Evolutionary conservation across 2,797 vertebrate species (phyloP).

Genomic region (Helostoma temminkii): DNA sequence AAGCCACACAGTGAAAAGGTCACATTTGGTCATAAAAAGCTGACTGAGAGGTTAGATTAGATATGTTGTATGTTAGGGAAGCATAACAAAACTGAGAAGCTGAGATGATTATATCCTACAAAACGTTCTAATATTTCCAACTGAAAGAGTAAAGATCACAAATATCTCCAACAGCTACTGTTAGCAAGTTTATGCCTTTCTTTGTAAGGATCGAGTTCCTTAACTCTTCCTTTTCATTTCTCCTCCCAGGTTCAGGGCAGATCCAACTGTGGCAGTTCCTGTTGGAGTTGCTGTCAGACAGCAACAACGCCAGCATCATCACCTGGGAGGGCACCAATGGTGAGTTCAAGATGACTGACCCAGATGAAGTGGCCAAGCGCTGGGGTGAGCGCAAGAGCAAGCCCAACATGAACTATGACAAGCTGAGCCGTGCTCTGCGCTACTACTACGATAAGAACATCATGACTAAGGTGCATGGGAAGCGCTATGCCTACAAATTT

Average conservation of each 20-base stretch:
- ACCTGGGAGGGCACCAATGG: constrained; percentile 90
- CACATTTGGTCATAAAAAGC: constrained; percentile 71
- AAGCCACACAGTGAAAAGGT: constrained; percentile 83
- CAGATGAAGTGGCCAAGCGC: constrained; percentile 89
- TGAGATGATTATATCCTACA: not conserved
- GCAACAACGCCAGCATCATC: constrained; percentile 84
- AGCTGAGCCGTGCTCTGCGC: constrained; percentile 92
- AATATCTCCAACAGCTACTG: not conserved
- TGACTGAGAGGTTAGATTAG: not conserved
- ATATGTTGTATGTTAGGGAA: not conserved
- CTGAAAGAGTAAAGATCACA: not conserved
- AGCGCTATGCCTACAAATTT: constrained; percentile 91
- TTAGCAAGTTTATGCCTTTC: not conserved
- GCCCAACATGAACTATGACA: constrained; percentile 99
- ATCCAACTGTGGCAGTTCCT: constrained; percentile 92
- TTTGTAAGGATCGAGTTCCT: not conserved
- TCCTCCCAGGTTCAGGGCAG: constrained; percentile 85
- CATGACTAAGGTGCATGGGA: constrained; percentile 91
- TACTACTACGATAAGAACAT: constrained; percentile 93
- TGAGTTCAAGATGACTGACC: constrained; percentile 91
- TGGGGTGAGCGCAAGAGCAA: constrained; percentile 93
- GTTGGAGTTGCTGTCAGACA: constrained; percentile 88
- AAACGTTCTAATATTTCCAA: not conserved
- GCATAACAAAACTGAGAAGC: not conserved
- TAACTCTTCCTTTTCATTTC: not conserved